These are phyloP conservation scores for Chesias legatella DNA, from an alignment of 2,888 invertebrate species.

Conservation along the genomic window DNA sequence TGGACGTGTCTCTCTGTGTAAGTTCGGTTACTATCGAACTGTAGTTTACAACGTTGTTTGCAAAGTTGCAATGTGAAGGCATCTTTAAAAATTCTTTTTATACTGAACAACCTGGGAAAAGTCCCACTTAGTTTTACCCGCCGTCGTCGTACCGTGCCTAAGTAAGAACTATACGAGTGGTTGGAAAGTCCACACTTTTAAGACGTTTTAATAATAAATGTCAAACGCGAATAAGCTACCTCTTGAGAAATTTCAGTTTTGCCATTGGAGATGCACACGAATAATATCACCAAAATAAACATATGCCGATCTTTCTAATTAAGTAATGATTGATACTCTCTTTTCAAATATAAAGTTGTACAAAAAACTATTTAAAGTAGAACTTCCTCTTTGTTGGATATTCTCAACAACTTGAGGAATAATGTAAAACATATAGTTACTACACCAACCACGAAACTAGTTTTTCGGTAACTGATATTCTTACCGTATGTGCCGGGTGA, in stretches of 20 bases:
- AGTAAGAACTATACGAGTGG: conserved; percentile 64
- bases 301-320: too few species aligned
- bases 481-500: conserved; percentile 33
- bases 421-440: conserved; percentile 16
- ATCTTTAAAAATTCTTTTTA: conserved; percentile 71
- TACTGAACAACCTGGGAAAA: conserved; percentile 65
- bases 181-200: conserved; percentile 66
- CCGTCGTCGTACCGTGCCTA: conserved; percentile 58
- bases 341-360: too few species aligned
- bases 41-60: conserved; percentile 49
- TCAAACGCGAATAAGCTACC: conserved; percentile 30
- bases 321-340: too few species aligned
- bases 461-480: conserved; percentile 25
- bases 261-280: too few species aligned
- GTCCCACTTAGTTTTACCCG: conserved; percentile 71
- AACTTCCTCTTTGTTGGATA: too few species aligned
- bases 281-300: too few species aligned
- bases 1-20: conserved; percentile 11
- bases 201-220: conserved; percentile 65
- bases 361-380: too few species aligned
- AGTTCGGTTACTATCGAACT: conserved; percentile 22
- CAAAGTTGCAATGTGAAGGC: conserved; percentile 51
- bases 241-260: conserved; percentile 24
- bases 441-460: conserved; percentile 19
- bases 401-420: not conserved